Evolutionary conservation across 2,113 vertebrate genomes (phyloP).

Genomic region (Pseudorectes ferrugineus): DNA sequence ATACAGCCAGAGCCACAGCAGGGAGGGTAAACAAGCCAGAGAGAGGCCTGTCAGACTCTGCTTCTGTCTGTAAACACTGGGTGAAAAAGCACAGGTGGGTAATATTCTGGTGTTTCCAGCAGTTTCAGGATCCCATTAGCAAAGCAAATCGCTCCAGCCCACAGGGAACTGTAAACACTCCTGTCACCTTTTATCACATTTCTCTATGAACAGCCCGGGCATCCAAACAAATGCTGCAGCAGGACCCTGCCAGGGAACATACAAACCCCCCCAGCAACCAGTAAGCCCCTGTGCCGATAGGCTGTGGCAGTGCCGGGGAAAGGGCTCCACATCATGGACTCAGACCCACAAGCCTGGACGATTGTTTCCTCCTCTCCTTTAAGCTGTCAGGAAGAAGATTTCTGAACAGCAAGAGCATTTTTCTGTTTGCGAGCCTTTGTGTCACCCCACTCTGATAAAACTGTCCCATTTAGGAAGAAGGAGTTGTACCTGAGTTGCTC

Average conservation of each 20-base stretch:
- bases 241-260: background rate
- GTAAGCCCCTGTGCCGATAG: background rate
- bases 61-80: background rate
- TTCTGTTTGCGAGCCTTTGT: background rate
- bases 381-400: background rate
- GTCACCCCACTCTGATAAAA: background rate
- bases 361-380: background rate
- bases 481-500: background rate
- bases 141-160: background rate
- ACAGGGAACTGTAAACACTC: background rate
- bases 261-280: background rate
- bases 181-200: fast-evolving
- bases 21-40: background rate
- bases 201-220: background rate
- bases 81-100: background rate
- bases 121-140: background rate
- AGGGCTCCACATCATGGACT: background rate
- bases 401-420: background rate
- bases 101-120: background rate
- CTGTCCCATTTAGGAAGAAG: background rate
- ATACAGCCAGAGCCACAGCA: background rate
- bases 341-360: background rate
- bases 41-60: background rate
- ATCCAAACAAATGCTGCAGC: background rate
- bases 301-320: background rate